Evolutionary conservation across 2,113 vertebrate species (phyloP).

Genomic region (Osmerus eperlanus): DNA sequence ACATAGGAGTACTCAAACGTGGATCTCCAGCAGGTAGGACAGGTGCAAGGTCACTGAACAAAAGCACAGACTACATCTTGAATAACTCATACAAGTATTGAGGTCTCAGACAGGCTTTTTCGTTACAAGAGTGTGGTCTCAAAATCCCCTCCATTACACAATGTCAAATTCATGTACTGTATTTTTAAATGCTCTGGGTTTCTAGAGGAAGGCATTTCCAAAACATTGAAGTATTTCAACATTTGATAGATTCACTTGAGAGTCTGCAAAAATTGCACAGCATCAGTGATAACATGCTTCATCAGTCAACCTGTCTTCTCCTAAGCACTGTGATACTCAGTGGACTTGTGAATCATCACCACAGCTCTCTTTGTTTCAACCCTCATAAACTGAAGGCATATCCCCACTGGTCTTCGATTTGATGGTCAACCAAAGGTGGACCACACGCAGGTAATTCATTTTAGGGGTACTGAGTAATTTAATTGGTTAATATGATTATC

Average conservation of each 20-base stretch:
- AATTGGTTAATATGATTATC: no score
- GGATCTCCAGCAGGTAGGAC: no score
- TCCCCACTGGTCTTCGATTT: not conserved
- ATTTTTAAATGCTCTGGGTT: no score
- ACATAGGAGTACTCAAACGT: no score
- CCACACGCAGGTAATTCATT: not conserved
- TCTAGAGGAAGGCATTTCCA: not conserved
- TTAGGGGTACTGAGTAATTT: not conserved
- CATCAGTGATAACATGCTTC: constrained; percentile 21
- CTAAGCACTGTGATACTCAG: constrained; percentile 16
- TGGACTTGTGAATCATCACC: constrained; percentile 9
- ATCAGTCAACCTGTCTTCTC: constrained; percentile 28
- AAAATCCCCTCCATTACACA: no score
- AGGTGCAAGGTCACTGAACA: no score
- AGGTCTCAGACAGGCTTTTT: no score
- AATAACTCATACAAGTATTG: no score
- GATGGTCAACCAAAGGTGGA: not conserved
- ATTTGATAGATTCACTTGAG: constrained; percentile 29
- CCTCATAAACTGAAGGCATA: not conserved
- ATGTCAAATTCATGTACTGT: no score
- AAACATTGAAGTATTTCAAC: constrained; percentile 9
- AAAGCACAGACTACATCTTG: no score
- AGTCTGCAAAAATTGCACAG: constrained; percentile 15
- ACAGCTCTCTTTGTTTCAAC: constrained; percentile 10
- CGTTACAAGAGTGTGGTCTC: no score